Percentiles rank a stretch among this genome's conserved stretches.
Evolutionary conservation across 2,113 vertebrate species (phyloP).

Genomic region (Dinomys branickii): DNA sequence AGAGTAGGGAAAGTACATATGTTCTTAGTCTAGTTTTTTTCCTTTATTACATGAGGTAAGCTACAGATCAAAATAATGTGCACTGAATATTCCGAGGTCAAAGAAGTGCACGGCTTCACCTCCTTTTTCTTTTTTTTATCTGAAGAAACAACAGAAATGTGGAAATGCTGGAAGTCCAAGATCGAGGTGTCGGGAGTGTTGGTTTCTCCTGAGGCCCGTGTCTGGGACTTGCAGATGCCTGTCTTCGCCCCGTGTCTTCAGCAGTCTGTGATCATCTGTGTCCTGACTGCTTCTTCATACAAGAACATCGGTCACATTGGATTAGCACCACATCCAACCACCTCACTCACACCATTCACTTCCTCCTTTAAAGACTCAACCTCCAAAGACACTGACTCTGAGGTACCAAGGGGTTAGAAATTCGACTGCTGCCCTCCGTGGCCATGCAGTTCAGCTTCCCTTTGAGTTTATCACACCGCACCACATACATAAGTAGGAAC

Average conservation of each 20-base stretch:
- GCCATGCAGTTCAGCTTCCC: not conserved
- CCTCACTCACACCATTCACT: not conserved
- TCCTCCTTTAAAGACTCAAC: not conserved
- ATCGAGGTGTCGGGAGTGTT: not conserved
- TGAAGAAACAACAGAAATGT: not conserved
- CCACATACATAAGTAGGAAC: not conserved
- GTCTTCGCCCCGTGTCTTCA: not conserved
- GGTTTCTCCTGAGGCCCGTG: not conserved
- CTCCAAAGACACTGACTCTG: not conserved
- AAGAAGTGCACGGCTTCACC: not conserved
- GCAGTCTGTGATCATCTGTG: not conserved
- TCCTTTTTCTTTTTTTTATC: not conserved
- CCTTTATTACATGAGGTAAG: not conserved
- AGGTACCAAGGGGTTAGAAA: not conserved
- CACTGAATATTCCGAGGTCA: not conserved
- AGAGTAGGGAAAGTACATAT: not conserved
- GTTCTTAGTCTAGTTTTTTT: not conserved
- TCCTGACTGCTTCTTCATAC: not conserved
- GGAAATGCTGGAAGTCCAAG: not conserved
- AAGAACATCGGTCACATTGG: not conserved
- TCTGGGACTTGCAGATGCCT: not conserved
- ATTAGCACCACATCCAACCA: too few species aligned
- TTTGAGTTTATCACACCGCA: not conserved
- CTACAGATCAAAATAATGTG: not conserved
- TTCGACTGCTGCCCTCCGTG: not conserved